A percentile compares a stretch with the other conserved stretches of the same genome.
phyloP scores from a whole-genome alignment of 2,113 vertebrate genomes.

The Gavialis gangeticus region DNA sequence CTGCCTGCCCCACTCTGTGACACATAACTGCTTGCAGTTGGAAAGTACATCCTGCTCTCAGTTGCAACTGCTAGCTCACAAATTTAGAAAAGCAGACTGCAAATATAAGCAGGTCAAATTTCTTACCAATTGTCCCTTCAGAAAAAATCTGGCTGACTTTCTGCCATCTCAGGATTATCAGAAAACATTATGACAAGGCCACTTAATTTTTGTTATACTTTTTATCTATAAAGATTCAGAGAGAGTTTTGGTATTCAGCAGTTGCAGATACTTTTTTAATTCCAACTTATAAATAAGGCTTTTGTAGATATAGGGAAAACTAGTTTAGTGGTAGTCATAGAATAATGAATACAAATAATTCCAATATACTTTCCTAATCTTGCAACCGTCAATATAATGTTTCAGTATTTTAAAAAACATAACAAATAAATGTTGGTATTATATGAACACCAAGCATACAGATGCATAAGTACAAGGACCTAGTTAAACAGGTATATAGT shows the following conservation, averaged over 20 bases:
- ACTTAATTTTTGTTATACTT: conserved; percentile 31
- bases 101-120: conserved; percentile 40
- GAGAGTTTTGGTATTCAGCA: conserved; percentile 7
- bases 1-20: not conserved
- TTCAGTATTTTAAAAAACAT: not conserved
- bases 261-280: conserved; percentile 33
- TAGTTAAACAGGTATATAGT: not conserved
- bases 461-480: not conserved
- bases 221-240: conserved; percentile 17
- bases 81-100: conserved; percentile 21
- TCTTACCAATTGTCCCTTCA: conserved; percentile 21
- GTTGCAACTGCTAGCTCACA: not conserved
- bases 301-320: not conserved
- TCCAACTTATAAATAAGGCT: conserved; percentile 29
- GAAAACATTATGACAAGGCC: conserved; percentile 44
- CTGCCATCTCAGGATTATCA: conserved; percentile 56
- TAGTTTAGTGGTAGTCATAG: conserved; percentile 3
- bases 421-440: not conserved
- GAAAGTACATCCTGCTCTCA: not conserved
- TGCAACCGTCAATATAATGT: not conserved
- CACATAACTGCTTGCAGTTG: fast-evolving
- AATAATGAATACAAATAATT: not conserved
- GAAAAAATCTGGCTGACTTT: conserved; percentile 22
- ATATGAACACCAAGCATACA: not conserved
- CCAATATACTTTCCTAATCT: not conserved